phyloP scores from a whole-genome alignment of 2,113 vertebrate species.

The Mus pahari region DNA sequence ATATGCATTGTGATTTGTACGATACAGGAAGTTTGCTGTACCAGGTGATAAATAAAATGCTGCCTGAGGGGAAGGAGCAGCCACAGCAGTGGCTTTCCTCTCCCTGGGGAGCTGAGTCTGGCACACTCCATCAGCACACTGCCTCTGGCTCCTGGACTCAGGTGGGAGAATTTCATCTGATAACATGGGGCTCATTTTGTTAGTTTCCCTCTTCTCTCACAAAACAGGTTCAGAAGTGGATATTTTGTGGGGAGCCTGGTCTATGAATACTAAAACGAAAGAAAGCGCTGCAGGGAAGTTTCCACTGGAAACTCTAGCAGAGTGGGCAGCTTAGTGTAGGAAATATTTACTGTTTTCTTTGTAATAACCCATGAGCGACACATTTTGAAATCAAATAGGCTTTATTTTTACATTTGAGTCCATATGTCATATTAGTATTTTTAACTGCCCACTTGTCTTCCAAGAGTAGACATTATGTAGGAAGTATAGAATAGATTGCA shows the following conservation, averaged over 20 bases:
- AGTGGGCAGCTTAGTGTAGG: neutral
- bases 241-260: neutral
- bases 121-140: too few relatives aligned
- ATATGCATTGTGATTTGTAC: neutral
- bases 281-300: rapidly evolving
- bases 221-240: neutral
- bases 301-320: neutral
- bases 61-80: neutral
- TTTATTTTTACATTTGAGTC: neutral
- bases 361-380: neutral
- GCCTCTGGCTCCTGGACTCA: neutral
- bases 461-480: neutral
- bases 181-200: neutral
- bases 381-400: neutral
- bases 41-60: neutral
- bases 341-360: neutral
- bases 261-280: neutral
- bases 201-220: neutral
- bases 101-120: neutral
- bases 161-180: neutral
- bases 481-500: neutral
- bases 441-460: constrained; percentile 3
- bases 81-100: rapidly evolving
- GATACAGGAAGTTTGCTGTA: neutral
- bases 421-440: neutral